These are phyloP conservation scores for Sesamia inferens DNA, from an alignment of 2,888 invertebrate genomes.

Conservation along the genomic window DNA sequence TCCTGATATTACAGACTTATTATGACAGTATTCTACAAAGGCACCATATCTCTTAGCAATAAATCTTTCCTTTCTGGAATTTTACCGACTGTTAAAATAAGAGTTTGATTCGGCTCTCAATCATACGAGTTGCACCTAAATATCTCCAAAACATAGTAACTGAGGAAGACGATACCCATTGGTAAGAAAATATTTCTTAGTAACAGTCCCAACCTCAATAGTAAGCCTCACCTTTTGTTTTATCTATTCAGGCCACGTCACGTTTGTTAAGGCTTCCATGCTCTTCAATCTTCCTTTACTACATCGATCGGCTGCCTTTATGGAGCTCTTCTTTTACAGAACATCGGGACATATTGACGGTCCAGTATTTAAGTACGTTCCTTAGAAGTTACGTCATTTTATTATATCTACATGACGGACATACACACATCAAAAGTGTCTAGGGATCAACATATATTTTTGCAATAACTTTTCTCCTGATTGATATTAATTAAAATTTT, in stretches of 20 bases:
- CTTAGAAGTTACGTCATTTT: neutral
- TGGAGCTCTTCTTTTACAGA: neutral
- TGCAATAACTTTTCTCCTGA: too few species aligned
- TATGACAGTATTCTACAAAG: conserved; percentile 7
- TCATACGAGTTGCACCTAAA: neutral
- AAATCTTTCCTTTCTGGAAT: neutral
- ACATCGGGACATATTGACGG: neutral
- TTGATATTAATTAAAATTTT: too few species aligned
- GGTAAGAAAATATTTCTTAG: neutral
- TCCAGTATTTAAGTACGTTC: neutral
- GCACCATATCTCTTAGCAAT: neutral
- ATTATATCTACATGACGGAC: neutral
- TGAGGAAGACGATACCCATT: too few species aligned
- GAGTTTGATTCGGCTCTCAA: neutral
- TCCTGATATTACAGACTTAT: too few species aligned
- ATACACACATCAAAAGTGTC: too few species aligned
- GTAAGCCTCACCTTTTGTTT: neutral
- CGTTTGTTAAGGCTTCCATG: neutral
- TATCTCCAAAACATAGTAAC: neutral
- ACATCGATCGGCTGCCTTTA: conserved; percentile 22
- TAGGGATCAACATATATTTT: too few species aligned
- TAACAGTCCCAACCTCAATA: neutral
- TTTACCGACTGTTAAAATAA: neutral
- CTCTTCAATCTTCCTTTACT: conserved; percentile 11
- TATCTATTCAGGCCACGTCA: conserved; percentile 28